Base-by-base conservation (phyloP, 1,140 invertebrate genomes). In the Leptopilina boulardi region DNA sequence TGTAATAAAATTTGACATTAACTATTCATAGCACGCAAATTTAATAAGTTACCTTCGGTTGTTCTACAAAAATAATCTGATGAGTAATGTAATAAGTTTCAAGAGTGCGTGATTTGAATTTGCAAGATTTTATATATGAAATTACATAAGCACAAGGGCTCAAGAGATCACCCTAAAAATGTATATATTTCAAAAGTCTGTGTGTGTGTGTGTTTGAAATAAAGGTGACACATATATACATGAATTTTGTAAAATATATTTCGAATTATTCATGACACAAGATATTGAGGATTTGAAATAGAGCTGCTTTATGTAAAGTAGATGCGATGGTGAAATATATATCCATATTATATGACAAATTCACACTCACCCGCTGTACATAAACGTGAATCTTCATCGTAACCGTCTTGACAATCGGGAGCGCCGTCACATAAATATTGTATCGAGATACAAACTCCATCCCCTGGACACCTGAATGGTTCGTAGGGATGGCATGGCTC, bases 371-470 rank as follows among this genome's bases (percentile, higher is more conserved):
- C 97, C 90, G 97, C 98, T 78, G 97, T 98, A 91, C 98, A 99
- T 19, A 99, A 94, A 85, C 96, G 93, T 71, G 96, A 95, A 89
- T 98, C 97, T 82, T 94, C 94, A 84, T 97, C 96, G 84, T 98
- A 98, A 19, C 97, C 97, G 84, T 98, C 97, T 23, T 96, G 94
- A 92, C 98, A 99, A 91, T 99, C 98, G 0, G 97, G 96, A 0
- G 97, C 97, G 44, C 97, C 97, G 86, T 99, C 97, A 90, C 96
- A 98, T 79, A 95, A 93, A 92, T 99, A 99, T 88, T 98, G 97
- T 89, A 98, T 98, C 75, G 97, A 98, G 90, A 98, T 98, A 90
- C 97, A 98, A 86, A 94, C 94, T 78, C 95, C 94, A 87, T 98
- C 96, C 75, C 96, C 97, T 1, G 98, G 98, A 89, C 98, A 99